Evolutionary conservation across 2,888 invertebrate genomes (phyloP).

Genomic region (Catocala fraxini): DNA sequence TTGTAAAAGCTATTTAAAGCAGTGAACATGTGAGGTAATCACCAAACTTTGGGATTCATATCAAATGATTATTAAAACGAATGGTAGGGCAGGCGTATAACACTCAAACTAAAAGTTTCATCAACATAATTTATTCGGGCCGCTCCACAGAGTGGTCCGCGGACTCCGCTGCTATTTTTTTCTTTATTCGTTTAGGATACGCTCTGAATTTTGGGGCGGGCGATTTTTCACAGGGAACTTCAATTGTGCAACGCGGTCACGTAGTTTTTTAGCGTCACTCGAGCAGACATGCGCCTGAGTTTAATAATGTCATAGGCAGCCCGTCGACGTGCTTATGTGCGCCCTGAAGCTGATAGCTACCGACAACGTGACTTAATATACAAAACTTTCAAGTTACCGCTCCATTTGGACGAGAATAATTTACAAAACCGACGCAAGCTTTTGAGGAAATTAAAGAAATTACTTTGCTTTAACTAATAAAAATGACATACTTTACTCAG

Average conservation of each 20-base stretch:
- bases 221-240: slow-evolving; percentile 73
- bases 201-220: slow-evolving; percentile 69
- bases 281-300: slow-evolving; percentile 79
- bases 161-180: slow-evolving; percentile 70
- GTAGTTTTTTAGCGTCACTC: slow-evolving; percentile 80
- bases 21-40: slow-evolving; percentile 20
- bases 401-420: slow-evolving; percentile 4
- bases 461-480: slow-evolving; percentile 10
- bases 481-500: slow-evolving; percentile 1
- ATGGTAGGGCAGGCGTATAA: slow-evolving; percentile 59
- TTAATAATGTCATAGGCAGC: slow-evolving; percentile 81
- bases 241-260: slow-evolving; percentile 80
- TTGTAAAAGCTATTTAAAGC: neutral
- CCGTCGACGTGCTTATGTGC: slow-evolving; percentile 48
- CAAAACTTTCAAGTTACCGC: slow-evolving; percentile 10
- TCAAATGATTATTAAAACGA: slow-evolving; percentile 66
- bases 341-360: slow-evolving; percentile 39
- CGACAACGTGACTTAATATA: slow-evolving; percentile 57
- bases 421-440: slow-evolving; percentile 5
- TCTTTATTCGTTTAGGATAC: slow-evolving; percentile 75
- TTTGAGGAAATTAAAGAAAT: slow-evolving; percentile 2
- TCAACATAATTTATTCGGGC: slow-evolving; percentile 84
- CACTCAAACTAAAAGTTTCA: slow-evolving; percentile 79
- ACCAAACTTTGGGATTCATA: slow-evolving; percentile 60
- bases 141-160: slow-evolving; percentile 70